Evolutionary conservation across 2,113 vertebrate species (phyloP), one percentile per base, ranked within the genome.

Genomic region (Rhagologus leucostigma): DNA sequence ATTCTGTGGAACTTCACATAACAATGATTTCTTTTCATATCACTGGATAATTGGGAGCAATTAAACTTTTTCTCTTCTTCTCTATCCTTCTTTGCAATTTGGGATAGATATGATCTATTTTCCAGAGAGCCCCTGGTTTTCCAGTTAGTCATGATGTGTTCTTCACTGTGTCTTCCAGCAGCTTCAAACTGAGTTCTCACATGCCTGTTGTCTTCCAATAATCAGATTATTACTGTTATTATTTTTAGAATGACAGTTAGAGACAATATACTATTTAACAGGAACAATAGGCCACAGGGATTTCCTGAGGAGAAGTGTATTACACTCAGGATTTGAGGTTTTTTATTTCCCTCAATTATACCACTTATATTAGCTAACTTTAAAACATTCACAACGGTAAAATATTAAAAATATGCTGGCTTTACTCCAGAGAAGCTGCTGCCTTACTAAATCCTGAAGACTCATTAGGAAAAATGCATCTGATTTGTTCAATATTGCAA

Each of bases 291-390:
- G 33, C 84, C 75, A 88, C n/a, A 70, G 78, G 30, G 84, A 95
- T 73, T 56, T 97, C 87, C 65, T 63, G 68, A 94, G 39, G 64
- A 90, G 84, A 93, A 95, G 47, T 0, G 0, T 23, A 83, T 73
- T 89, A 74, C 84, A 63, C 70, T 73, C 15, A 26, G 82, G 75
- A 69, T 74, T 80, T 96, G 90, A 89, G 84, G 52, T 65, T 75
- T 91, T 80, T 96, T 92, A 86, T 93, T 93, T 88, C 76, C 44
- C 35, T 84, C 89, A 92, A 79, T 91, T 87, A 91, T 11, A n/a
- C 47, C 69, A 74, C 52, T 88, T 86, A 59, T 3, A 78, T 57
- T 63, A 84, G 39, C 83, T 75, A 90, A 81, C 83, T 88, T 77
- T 26, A 81, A 94, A 93, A 86, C 24, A 62, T 49, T 70, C 63